These are phyloP conservation scores for Phaethon lepturus DNA, from an alignment of 2,113 vertebrate species.

Conservation along the genomic window DNA sequence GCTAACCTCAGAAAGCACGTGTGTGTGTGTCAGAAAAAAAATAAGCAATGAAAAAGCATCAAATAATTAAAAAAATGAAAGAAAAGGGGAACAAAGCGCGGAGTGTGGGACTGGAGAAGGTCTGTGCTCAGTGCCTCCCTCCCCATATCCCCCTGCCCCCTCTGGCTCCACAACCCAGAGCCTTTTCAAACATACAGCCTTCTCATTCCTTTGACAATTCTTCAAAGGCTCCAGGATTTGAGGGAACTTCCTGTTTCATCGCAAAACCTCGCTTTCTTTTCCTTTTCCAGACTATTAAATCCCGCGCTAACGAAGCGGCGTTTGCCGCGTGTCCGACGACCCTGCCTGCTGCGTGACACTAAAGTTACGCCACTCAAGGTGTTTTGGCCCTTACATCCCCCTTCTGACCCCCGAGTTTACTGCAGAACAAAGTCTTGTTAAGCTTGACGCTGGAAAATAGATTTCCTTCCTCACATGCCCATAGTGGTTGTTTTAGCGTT, in stretches of 20 bases:
- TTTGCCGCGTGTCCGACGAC: not conserved
- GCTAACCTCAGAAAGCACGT: not conserved
- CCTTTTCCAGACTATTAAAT: slow-evolving; percentile 23
- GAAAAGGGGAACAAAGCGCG: not conserved
- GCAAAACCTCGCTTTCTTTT: slow-evolving; percentile 17
- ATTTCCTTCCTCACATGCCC: not conserved
- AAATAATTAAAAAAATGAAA: not conserved
- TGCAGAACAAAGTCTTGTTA: slow-evolving; percentile 10
- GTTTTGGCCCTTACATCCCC: not conserved
- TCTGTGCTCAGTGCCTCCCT: not conserved
- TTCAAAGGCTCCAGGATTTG: slow-evolving; percentile 50
- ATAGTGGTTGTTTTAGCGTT: not conserved
- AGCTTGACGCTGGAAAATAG: not conserved
- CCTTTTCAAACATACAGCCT: slow-evolving; percentile 26
- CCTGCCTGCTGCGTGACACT: not conserved
- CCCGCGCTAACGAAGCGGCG: not conserved
- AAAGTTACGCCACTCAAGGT: not conserved
- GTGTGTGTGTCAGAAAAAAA: not conserved
- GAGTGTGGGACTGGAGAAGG: not conserved
- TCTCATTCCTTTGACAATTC: slow-evolving; percentile 63
- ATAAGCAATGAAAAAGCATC: not conserved
- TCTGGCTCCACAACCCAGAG: not conserved
- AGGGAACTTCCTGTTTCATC: slow-evolving; percentile 60
- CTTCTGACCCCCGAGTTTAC: not conserved
- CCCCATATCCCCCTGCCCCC: not conserved